These are phyloP conservation scores for Amia ocellicauda DNA, from an alignment of 2,113 vertebrate species.

Conservation along the genomic window DNA sequence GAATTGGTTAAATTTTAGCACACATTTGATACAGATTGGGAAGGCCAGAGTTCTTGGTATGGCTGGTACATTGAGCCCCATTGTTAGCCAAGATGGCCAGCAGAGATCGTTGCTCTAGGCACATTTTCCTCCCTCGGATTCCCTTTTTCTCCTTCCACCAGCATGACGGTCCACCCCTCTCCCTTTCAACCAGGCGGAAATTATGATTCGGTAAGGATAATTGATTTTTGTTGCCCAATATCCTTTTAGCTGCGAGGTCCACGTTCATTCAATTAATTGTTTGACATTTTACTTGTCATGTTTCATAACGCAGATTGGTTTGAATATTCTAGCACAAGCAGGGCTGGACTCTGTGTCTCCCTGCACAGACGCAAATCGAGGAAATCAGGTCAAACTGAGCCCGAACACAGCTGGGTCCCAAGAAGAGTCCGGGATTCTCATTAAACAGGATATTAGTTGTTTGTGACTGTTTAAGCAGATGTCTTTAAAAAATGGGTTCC, in stretches of 20 bases:
- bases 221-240: conserved; percentile 43
- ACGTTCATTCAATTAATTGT: conserved; percentile 44
- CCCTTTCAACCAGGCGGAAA: conserved; percentile 39
- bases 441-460: too few species aligned
- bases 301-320: conserved; percentile 18
- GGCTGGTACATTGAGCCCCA: neutral
- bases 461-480: too few species aligned
- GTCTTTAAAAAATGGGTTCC: too few species aligned
- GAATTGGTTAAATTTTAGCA: too few species aligned
- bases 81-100: conserved; percentile 22
- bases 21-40: too few species aligned
- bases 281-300: conserved; percentile 23
- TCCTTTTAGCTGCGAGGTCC: conserved; percentile 23
- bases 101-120: neutral
- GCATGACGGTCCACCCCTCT: conserved; percentile 24
- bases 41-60: neutral
- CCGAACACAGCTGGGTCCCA: too few species aligned
- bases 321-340: conserved; percentile 20
- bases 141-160: conserved; percentile 31
- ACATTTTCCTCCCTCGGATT: conserved; percentile 30
- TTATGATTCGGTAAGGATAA: conserved; percentile 40
- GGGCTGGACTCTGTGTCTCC: conserved; percentile 16
- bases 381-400: too few species aligned
- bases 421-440: too few species aligned
- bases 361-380: too few species aligned